Conservation (phyloP, 2,888 invertebrate genomes). For the Candidula unifasciata region DNA sequence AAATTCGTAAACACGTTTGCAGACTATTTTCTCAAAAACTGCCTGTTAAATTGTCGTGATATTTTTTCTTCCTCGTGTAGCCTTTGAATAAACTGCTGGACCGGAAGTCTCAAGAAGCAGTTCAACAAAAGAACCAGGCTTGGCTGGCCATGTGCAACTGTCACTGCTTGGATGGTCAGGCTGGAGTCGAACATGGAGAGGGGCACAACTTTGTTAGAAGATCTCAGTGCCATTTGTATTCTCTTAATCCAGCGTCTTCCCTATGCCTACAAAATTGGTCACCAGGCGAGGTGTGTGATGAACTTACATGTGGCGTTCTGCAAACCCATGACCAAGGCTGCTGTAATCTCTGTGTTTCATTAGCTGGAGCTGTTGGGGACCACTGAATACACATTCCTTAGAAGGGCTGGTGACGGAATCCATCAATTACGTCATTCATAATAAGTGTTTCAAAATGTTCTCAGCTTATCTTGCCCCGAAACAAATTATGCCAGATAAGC, state of each 20-base stretch:
- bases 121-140: slow-evolving; percentile 75
- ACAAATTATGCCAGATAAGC: slow-evolving; percentile 75
- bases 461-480: slow-evolving; percentile 81
- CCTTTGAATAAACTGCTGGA: slow-evolving; percentile 80
- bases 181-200: slow-evolving; percentile 79
- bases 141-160: slow-evolving; percentile 81
- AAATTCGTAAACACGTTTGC: no score
- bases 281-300: slow-evolving; percentile 82
- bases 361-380: slow-evolving; percentile 89
- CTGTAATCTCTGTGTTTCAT: slow-evolving; percentile 87
- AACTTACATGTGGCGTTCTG: slow-evolving; percentile 86
- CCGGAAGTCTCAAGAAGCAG: slow-evolving; percentile 79
- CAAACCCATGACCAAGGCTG: slow-evolving; percentile 87
- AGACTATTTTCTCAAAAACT: no score
- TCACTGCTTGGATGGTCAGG: slow-evolving; percentile 83
- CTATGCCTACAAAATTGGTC: slow-evolving; percentile 84
- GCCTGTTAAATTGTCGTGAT: no score
- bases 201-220: slow-evolving; percentile 78
- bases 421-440: slow-evolving; percentile 87
- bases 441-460: slow-evolving; percentile 87
- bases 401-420: slow-evolving; percentile 86
- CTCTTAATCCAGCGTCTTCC: slow-evolving; percentile 84
- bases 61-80: no score
- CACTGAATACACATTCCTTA: slow-evolving; percentile 85
- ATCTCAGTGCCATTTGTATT: slow-evolving; percentile 79